Evolutionary conservation across 2,113 vertebrate species (phyloP).

Genomic region (Catharus bicknelli): DNA sequence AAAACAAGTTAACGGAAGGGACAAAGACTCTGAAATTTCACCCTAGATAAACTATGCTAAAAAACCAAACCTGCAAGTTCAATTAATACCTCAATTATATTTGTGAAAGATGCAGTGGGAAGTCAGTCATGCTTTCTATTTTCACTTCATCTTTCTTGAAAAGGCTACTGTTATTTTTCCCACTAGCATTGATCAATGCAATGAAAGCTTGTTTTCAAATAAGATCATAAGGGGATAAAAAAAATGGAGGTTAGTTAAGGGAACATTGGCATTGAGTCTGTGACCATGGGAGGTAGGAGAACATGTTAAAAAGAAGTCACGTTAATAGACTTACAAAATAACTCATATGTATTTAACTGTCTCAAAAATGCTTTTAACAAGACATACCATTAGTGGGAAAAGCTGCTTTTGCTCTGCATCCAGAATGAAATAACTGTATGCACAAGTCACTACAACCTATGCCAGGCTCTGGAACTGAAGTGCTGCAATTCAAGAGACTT

Average conservation of each 20-base stretch:
- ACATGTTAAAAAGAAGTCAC: not conserved
- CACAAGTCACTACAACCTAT: rapidly evolving
- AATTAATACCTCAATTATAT: not conserved
- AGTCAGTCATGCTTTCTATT: not conserved
- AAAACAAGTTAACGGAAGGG: not conserved
- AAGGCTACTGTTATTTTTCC: not conserved
- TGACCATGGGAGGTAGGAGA: not conserved
- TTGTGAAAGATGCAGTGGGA: not conserved
- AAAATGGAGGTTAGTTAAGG: not conserved
- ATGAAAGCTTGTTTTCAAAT: not conserved
- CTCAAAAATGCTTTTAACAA: not conserved
- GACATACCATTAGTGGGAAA: not conserved
- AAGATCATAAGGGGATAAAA: not conserved
- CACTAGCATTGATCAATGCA: not conserved
- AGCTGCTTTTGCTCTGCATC: not conserved
- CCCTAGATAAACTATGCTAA: not conserved
- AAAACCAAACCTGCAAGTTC: not conserved
- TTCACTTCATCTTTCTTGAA: not conserved
- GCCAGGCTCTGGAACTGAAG: not conserved
- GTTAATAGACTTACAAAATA: not conserved
- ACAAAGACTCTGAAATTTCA: not conserved
- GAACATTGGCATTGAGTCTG: not conserved
- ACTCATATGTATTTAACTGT: not conserved
- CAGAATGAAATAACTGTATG: rapidly evolving
- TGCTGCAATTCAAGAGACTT: not conserved